These are phyloP conservation scores for Pogona vitticeps DNA, from an alignment of 2,113 vertebrate species.

Conservation along the genomic window DNA sequence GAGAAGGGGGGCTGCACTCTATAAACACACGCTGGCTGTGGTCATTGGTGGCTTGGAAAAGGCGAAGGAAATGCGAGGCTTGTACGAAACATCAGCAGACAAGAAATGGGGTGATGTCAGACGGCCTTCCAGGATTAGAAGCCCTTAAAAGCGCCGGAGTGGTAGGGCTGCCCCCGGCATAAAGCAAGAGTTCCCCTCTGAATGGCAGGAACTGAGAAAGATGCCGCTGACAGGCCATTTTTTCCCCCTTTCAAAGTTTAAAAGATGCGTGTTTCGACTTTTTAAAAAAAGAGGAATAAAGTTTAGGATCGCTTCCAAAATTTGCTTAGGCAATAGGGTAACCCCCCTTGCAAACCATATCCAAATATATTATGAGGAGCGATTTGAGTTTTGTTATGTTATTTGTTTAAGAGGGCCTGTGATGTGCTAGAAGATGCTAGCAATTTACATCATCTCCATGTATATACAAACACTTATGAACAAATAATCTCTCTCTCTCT, in stretches of 20 bases:
- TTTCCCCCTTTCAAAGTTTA: too few relatives aligned
- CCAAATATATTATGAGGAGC: too few relatives aligned
- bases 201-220: constrained; percentile 58
- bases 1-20: constrained; percentile 52
- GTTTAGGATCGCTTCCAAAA: too few relatives aligned
- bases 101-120: constrained; percentile 89
- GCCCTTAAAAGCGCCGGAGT: constrained; percentile 91
- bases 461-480: too few relatives aligned
- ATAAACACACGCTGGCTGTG: constrained; percentile 77
- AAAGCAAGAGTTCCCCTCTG: constrained; percentile 25
- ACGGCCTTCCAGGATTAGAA: constrained; percentile 94
- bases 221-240: neutral
- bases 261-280: neutral
- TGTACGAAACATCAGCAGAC: constrained; percentile 88
- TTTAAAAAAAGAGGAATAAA: neutral
- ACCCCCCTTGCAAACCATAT: too few relatives aligned
- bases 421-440: too few relatives aligned
- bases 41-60: constrained; percentile 85
- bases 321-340: too few relatives aligned
- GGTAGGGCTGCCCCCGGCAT: constrained; percentile 41
- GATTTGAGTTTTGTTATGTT: too few relatives aligned
- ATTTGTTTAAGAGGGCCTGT: too few relatives aligned
- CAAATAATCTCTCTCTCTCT: too few relatives aligned
- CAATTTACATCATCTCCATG: too few relatives aligned
- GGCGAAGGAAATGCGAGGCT: constrained; percentile 89